These are phyloP conservation scores for Thalassaphorura encarpata DNA, from an alignment of 1,140 invertebrate genomes.

Conservation along the genomic window DNA sequence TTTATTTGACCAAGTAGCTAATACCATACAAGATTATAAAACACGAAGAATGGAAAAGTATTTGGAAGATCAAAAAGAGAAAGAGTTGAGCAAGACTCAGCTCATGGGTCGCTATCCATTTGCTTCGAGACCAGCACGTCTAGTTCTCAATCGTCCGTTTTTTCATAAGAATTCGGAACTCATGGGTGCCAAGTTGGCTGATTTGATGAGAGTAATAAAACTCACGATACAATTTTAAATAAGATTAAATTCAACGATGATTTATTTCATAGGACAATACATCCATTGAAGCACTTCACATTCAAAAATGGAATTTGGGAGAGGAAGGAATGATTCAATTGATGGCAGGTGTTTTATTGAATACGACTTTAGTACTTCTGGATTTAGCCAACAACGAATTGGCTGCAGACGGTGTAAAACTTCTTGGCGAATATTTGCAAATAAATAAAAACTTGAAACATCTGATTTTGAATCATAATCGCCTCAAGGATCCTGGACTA, in stretches of 20 bases:
- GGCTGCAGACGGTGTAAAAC: slow-evolving; percentile 8
- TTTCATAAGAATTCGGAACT: slow-evolving; percentile 7
- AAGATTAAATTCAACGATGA: background rate
- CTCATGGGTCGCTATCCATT: background rate
- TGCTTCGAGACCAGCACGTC: slow-evolving; percentile 13
- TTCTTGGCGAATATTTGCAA: slow-evolving; percentile 9
- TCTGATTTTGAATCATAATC: slow-evolving; percentile 22
- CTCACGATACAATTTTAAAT: background rate
- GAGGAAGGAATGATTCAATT: slow-evolving; percentile 21
- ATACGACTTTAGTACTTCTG: slow-evolving; percentile 12
- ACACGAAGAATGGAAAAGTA: background rate
- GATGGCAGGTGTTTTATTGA: slow-evolving; percentile 14
- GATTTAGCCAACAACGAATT: slow-evolving; percentile 16
- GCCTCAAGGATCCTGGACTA: slow-evolving; percentile 17
- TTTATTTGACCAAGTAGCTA: slow-evolving; percentile 2
- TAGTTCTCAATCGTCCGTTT: slow-evolving; percentile 24
- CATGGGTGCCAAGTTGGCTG: slow-evolving; percentile 14
- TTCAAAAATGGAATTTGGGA: slow-evolving; percentile 21
- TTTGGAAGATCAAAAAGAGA: background rate
- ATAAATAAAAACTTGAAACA: slow-evolving; percentile 14
- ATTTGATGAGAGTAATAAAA: slow-evolving; percentile 4
- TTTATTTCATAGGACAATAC: slow-evolving; percentile 12
- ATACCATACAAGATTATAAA: background rate
- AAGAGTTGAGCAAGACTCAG: background rate
- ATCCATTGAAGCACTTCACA: slow-evolving; percentile 13